Conservation (phyloP, 1,140 invertebrate species). For the Trinorchestia longiramus region DNA sequence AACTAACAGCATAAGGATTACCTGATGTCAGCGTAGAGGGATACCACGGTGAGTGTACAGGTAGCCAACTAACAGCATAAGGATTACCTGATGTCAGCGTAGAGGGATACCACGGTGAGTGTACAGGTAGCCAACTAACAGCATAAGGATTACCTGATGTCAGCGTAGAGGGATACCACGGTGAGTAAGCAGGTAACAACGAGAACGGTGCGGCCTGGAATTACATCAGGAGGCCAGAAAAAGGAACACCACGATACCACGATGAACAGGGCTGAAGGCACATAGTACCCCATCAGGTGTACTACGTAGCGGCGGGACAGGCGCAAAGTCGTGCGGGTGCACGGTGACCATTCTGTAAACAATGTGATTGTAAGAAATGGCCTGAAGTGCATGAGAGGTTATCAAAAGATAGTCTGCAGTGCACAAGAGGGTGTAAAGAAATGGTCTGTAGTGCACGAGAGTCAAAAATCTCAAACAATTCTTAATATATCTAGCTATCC, state of each 20-base stretch:
- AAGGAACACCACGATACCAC: constrained; percentile 78
- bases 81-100: background rate
- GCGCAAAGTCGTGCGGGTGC: background rate
- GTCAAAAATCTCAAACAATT: too few relatives aligned
- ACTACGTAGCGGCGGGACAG: constrained; percentile 12
- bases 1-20: background rate
- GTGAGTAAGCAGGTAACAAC: constrained; percentile 71
- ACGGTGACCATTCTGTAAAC: background rate
- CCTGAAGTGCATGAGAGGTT: too few relatives aligned
- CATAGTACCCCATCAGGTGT: constrained; percentile 29
- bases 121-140: constrained; percentile 73
- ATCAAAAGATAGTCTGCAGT: too few relatives aligned
- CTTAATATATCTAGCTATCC: too few relatives aligned
- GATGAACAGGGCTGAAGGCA: constrained; percentile 72
- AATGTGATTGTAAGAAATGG: background rate
- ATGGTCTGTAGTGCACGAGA: too few relatives aligned
- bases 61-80: constrained; percentile 75
- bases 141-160: background rate
- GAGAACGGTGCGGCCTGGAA: constrained; percentile 75
- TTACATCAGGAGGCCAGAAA: constrained; percentile 76
- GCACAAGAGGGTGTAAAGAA: too few relatives aligned
- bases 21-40: constrained; percentile 6
- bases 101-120: constrained; percentile 46
- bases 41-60: constrained; percentile 54
- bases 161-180: constrained; percentile 14